Evolutionary conservation across 1,140 invertebrate genomes (phyloP).

Genomic region (Procambarus virginalis): DNA sequence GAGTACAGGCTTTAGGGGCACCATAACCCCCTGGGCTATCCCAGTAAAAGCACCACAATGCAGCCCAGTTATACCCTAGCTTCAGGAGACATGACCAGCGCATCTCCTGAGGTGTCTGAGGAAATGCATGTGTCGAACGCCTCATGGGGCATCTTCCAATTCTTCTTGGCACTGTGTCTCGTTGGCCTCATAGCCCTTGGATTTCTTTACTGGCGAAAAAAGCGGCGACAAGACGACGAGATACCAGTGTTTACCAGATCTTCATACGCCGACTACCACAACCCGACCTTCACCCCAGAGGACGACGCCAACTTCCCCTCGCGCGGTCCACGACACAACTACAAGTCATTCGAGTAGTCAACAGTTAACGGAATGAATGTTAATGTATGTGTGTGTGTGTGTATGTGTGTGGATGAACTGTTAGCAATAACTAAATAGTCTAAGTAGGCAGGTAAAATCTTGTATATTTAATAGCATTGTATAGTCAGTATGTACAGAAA

Average conservation of each 20-base stretch:
- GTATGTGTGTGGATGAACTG: too few relatives aligned
- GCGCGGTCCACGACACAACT: conserved; percentile 21
- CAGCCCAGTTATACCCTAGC: background rate
- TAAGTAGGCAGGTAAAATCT: too few relatives aligned
- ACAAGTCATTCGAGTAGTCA: conserved; percentile 53
- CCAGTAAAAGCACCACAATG: background rate
- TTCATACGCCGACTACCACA: conserved; percentile 44
- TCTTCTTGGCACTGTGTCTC: conserved; percentile 35
- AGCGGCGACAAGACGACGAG: conserved; percentile 50
- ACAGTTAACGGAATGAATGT: too few relatives aligned
- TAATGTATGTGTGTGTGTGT: too few relatives aligned
- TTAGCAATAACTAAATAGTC: too few relatives aligned
- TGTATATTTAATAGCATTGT: too few relatives aligned
- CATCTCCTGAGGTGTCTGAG: background rate
- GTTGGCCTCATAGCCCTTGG: conserved; percentile 26
- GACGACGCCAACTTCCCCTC: conserved; percentile 52
- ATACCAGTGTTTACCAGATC: conserved; percentile 45
- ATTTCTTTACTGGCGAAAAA: conserved; percentile 49
- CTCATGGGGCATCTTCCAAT: conserved; percentile 47
- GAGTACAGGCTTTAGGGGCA: background rate
- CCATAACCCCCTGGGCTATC: too few relatives aligned
- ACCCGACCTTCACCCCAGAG: conserved; percentile 47
- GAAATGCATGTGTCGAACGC: background rate
- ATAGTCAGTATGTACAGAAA: too few relatives aligned
- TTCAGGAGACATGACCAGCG: conserved; percentile 14